Percentiles rank a stretch among this genome's conserved stretches.
These are phyloP conservation scores for Catagonus wagneri DNA, from an alignment of 2,113 vertebrate genomes.

Conservation along the genomic window DNA sequence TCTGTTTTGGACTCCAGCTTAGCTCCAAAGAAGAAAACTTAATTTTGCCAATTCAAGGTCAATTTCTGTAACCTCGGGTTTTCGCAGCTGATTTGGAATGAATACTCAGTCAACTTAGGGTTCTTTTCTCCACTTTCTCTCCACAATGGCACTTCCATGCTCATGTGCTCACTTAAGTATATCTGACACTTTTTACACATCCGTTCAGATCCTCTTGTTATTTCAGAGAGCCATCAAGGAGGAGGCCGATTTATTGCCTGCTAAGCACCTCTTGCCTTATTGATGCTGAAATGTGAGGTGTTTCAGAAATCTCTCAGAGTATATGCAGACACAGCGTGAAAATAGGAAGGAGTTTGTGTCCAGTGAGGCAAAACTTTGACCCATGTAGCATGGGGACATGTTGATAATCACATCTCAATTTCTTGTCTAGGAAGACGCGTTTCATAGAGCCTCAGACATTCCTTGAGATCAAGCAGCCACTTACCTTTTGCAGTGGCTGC, in stretches of 20 bases:
- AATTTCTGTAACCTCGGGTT: slow-evolving; percentile 3
- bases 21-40: slow-evolving; percentile 24
- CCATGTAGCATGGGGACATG: neutral
- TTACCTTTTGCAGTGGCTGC: neutral
- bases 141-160: neutral
- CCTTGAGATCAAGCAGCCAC: neutral
- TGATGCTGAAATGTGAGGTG: neutral
- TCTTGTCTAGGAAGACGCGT: neutral
- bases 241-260: neutral
- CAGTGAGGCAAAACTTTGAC: neutral
- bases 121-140: slow-evolving; percentile 1
- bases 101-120: neutral
- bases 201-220: neutral
- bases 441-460: neutral
- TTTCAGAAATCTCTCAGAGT: neutral
- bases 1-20: slow-evolving; percentile 6
- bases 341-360: neutral
- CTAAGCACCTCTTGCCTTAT: neutral
- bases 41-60: slow-evolving; percentile 14
- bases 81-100: neutral
- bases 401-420: neutral
- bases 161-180: neutral
- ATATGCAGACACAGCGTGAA: neutral
- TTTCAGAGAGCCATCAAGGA: neutral
- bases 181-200: neutral